Percentiles rank a stretch among this genome's conserved stretches.
phyloP scores from a whole-genome alignment of 2,888 invertebrate genomes.

The Andrena trimmerana region DNA sequence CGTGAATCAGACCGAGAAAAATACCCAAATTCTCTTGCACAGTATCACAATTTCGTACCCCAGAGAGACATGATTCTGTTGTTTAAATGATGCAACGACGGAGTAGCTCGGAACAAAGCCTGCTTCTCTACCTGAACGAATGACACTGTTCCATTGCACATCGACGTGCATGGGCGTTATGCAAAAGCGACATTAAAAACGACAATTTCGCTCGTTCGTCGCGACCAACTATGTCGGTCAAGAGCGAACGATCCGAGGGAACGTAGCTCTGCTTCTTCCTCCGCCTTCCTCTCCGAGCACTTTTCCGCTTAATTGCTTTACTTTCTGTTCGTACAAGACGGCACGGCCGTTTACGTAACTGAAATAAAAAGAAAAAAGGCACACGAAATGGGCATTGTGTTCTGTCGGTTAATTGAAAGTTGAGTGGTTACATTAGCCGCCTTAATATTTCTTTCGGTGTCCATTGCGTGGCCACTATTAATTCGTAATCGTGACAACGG shows the following conservation, averaged over 20 bases:
- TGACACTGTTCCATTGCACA: constrained; percentile 39
- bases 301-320: neutral
- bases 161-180: constrained; percentile 37
- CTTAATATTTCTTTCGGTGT: constrained; percentile 46
- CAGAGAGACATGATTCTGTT: neutral
- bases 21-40: neutral
- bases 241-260: constrained; percentile 43
- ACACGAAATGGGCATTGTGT: neutral
- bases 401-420: constrained; percentile 60
- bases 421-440: constrained; percentile 49
- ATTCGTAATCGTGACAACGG: constrained; percentile 50
- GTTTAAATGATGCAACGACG: constrained; percentile 25
- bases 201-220: constrained; percentile 51
- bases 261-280: neutral
- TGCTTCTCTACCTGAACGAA: constrained; percentile 57
- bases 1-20: neutral
- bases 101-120: constrained; percentile 45
- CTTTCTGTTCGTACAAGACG: neutral
- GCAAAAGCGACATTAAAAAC: constrained; percentile 50
- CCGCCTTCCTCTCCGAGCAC: neutral
- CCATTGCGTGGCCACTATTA: constrained; percentile 64
- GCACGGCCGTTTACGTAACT: constrained; percentile 5
- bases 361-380: neutral
- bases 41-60: neutral
- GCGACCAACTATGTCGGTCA: constrained; percentile 53